Percentiles rank a stretch among this genome's conserved stretches.
Conservation (phyloP, 2,113 vertebrate genomes). For the Mesocricetus auratus region DNA sequence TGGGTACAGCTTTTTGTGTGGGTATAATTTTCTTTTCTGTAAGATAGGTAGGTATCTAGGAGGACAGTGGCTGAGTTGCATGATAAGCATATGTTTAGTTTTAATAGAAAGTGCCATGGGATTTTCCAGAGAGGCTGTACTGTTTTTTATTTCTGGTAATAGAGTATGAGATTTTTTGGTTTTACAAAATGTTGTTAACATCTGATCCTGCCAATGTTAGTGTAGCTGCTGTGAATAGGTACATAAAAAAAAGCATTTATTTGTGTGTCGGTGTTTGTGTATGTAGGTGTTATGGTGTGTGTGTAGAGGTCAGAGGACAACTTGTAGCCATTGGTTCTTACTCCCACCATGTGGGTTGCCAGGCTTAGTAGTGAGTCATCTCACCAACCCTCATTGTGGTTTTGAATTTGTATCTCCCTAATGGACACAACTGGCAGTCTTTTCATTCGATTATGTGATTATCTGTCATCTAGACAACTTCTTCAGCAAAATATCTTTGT, state of each 20-base stretch:
- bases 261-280: neutral
- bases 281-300: too few relatives aligned
- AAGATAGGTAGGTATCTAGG: neutral
- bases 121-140: slow-evolving; percentile 3
- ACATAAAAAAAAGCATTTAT: neutral
- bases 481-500: neutral
- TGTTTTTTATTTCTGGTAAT: neutral
- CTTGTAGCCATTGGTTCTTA: neutral
- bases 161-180: neutral
- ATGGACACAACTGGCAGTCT: neutral
- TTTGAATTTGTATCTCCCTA: slow-evolving; percentile 20
- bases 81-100: slow-evolving; percentile 30
- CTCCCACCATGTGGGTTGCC: neutral
- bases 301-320: neutral
- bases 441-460: neutral
- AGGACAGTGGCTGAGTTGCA: neutral
- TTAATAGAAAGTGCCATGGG: slow-evolving; percentile 28
- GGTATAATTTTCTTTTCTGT: slow-evolving; percentile 52
- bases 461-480: neutral
- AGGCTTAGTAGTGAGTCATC: neutral
- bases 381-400: neutral
- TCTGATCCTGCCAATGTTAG: neutral
- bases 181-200: slow-evolving; percentile 10
- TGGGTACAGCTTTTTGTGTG: neutral
- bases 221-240: neutral